Evolutionary conservation across 2,797 vertebrate species (phyloP), one percentile per base, ranked within the genome.

Genomic region (Okamejei kenojei): DNA sequence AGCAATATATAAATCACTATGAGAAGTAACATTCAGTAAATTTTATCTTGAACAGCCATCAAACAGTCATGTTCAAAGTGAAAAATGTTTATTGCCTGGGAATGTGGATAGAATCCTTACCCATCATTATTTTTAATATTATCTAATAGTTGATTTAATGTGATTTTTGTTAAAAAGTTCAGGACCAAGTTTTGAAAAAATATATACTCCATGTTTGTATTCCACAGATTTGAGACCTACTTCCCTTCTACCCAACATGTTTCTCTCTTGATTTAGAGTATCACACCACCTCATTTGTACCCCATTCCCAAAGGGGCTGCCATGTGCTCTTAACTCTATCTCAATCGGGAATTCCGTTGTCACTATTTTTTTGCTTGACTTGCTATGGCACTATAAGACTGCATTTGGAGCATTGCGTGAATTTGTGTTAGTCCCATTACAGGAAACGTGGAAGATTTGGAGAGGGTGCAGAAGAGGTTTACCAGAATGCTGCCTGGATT

Each of bases 21-120:
- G n/a, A 35, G n/a, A 35, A 7, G n/a, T 21, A 63, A n/a, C n/a
- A 84, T n/a, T 61, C 17, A 61, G 17, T 86, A n/a, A 2, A 88
- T 19, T n/a, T 68, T 35, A 32, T 88, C n/a, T 35, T 35, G n/a
- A 88, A 38, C 19, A 88, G 7, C 61, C 65, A 68, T 68, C 61
- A 88, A 35, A 65, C n/a, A 68, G n/a, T 63, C 65, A 68, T 68
- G 63, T 68, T 68, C 84, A 88, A 88, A 88, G 61, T 35, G n/a
- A 35, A 88, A 88, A 32, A 21, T 68, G 71, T 84, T 88, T 65
- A 88, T 17, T 68, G 63, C 61, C 82, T 32, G 13, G 10, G 63
- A 63, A 86, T 7, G 1, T 86, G 26, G 82, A 63, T 26, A 68
- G 17, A 17, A 68, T 26, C 11, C 29, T 86, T 63, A 63, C 26